phyloP scores from a whole-genome alignment of 2,113 vertebrate species.

The Phylloscopus whistleri region DNA sequence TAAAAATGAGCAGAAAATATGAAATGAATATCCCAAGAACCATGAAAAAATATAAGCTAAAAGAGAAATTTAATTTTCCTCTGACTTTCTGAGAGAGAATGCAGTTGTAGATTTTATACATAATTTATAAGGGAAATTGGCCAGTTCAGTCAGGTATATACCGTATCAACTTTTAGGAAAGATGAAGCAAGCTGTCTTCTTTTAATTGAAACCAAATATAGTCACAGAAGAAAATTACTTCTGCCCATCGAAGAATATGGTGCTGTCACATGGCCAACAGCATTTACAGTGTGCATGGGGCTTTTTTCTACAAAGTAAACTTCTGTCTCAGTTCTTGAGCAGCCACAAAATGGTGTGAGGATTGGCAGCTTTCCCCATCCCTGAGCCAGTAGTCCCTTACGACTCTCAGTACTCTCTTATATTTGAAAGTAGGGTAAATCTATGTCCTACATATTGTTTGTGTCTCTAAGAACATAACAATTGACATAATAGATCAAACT shows the following conservation, averaged over 20 bases:
- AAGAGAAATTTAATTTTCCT: conserved; percentile 78
- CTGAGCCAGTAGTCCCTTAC: background rate
- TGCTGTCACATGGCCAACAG: conserved; percentile 21
- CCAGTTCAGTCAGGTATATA: conserved; percentile 76
- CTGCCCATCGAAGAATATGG: conserved; percentile 20
- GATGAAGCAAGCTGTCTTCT: conserved; percentile 75
- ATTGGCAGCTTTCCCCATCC: background rate
- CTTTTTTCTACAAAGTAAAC: conserved; percentile 52
- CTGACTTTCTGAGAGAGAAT: conserved; percentile 65
- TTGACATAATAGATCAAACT: conserved; percentile 28
- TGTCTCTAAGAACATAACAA: background rate
- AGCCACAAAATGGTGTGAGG: background rate
- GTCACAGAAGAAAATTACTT: conserved; percentile 66
- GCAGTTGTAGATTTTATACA: conserved; percentile 73
- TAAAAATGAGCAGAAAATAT: conserved; percentile 76
- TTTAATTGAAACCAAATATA: conserved; percentile 80
- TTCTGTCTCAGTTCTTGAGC: conserved; percentile 42
- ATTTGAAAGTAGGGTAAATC: background rate
- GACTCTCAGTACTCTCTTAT: background rate
- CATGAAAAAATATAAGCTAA: conserved; percentile 71
- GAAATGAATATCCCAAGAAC: conserved; percentile 79
- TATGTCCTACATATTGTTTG: background rate
- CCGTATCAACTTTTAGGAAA: conserved; percentile 73
- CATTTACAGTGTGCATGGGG: conserved; percentile 21
- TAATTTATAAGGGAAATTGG: conserved; percentile 81